These are phyloP conservation scores for Epsilonema sp. DNA, from an alignment of 2,888 invertebrate species.

Conservation along the genomic window DNA sequence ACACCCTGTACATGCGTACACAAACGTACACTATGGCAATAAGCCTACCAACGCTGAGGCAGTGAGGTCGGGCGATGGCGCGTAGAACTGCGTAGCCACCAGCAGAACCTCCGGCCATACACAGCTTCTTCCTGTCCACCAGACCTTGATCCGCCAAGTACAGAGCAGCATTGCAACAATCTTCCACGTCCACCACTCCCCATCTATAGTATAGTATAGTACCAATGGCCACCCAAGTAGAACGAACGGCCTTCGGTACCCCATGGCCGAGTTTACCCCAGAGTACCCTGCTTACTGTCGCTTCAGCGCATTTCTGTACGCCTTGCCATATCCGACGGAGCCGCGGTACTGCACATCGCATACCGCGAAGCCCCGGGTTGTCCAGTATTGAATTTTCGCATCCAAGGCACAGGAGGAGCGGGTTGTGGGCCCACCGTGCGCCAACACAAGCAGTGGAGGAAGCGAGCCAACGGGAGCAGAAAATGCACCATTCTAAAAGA, in stretches of 20 bases:
- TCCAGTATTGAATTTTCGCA: slow-evolving; percentile 31
- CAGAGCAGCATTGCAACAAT: slow-evolving; percentile 29
- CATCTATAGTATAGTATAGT: too few species aligned
- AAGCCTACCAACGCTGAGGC: slow-evolving; percentile 30
- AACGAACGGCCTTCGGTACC: too few species aligned
- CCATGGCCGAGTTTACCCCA: too few species aligned
- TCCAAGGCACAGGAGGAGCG: slow-evolving; percentile 21
- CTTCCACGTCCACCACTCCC: slow-evolving; percentile 33
- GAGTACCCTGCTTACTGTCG: too few species aligned
- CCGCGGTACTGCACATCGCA: slow-evolving; percentile 35
- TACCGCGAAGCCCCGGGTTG: slow-evolving; percentile 33
- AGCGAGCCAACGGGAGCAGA: slow-evolving; percentile 18
- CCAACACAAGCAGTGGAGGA: slow-evolving; percentile 31
- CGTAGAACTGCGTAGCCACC: slow-evolving; percentile 21
- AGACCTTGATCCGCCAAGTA: slow-evolving; percentile 19
- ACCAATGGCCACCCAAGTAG: too few species aligned
- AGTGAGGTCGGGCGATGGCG: slow-evolving; percentile 15
- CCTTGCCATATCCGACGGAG: slow-evolving; percentile 31
- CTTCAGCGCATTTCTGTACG: slow-evolving; percentile 28
- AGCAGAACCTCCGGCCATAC: slow-evolving; percentile 33
- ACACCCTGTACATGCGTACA: too few species aligned
- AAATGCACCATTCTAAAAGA: slow-evolving; percentile 27
- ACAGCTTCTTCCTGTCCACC: slow-evolving; percentile 28
- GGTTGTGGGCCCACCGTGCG: slow-evolving; percentile 34
- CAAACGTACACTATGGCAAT: too few species aligned